Evolutionary conservation across 2,888 invertebrate species (phyloP), one percentile per base, ranked within the genome.

Genomic region (Villa cingulata): DNA sequence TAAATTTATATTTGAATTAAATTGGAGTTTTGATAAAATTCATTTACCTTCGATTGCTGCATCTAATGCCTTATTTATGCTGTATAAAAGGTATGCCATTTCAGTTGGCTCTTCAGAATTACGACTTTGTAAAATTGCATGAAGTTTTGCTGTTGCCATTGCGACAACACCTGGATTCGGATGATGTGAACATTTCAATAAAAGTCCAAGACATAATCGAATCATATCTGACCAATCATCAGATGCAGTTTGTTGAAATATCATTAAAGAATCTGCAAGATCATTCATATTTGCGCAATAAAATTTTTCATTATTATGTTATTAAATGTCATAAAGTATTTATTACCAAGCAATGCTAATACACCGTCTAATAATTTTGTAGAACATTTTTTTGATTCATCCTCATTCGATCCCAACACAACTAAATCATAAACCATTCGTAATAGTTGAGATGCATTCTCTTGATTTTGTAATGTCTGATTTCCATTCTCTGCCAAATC

Each of bases 161-260:
- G 77, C 75, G 55, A 76, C 77, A 46, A 78, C 65, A 54, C 76
- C 70, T 2, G 71, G 64, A 58, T 72, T 69, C 1, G 66, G 67
- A 55, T 69, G 66, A 53, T 69, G 67, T 1, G 72, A 70, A 53
- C 72, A 73, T 51, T 70, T 70, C 2, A 73, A 57, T 29, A 73
- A 52, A 17, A 73, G 60, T 2, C 72, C 72, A 51, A 72, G 58
- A 46, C 70, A 69, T 18, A 76, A 59, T 16, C 74, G 72, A 20
- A 73, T 74, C 74, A 77, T 75, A 59, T 77, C 77, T 6, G 71
- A 66, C 74, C 74, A 75, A 53, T 73, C 72, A 48, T 72, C 72
- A 0, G 63, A 65, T 3, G 69, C 65, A 18, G 66, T 70, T 40
- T 72, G 71, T 54, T 75, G 74, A 61, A 77, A 77, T 16, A 77